Evolutionary conservation across 2,113 vertebrate species (phyloP), one percentile per base, ranked within the genome.

Genomic region (Anarrhichthys ocellatus): DNA sequence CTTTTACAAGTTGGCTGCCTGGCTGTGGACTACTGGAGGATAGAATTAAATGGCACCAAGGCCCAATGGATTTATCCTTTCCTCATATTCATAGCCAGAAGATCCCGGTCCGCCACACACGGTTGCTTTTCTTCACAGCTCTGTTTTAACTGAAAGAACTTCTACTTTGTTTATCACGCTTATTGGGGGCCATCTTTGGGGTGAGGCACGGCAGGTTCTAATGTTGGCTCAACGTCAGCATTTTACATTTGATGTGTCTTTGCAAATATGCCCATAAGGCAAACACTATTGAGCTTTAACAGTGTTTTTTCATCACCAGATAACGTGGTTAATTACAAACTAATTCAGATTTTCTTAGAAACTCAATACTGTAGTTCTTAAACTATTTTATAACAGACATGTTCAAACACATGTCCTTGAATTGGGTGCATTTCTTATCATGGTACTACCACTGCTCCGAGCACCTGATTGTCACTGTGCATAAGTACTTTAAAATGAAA

Each of bases 11-110:
- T 87, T 88, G 84, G 66, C 88, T 83, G 79, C 66, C 72, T 82
- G 78, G 87, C 83, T 91, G 66, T 89, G 89, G 85, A 78, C 86
- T 84, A 88, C 58, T 92, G 89, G 88, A 91, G 84, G 80, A 87
- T 76, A 77, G 90, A 88, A 91, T 84, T 89, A 88, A 87, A 91
- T 67, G 81, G 76, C 77, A 83, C 76, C 72, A 79, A 89, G 87
- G 85, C 83, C 76, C 76, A 78, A 34, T 87, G 85, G 80, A 84
- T 89, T 84, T 84, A 90, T 89, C 82, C 82, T 22, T 82, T 70
- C 75, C 67, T 86, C 61, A 63, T 71, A 89, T 88, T 92, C 88
- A 81, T 73, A 86, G 79, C 81, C 79, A 87, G 85, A 65, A 89
- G 78, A 88, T 86, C 68, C 76, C 77, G 71, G 72, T 73, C 78